Base-by-base conservation (phyloP, 53 echinoderm and acorn worm species). In the Astropecten irregularis region DNA sequence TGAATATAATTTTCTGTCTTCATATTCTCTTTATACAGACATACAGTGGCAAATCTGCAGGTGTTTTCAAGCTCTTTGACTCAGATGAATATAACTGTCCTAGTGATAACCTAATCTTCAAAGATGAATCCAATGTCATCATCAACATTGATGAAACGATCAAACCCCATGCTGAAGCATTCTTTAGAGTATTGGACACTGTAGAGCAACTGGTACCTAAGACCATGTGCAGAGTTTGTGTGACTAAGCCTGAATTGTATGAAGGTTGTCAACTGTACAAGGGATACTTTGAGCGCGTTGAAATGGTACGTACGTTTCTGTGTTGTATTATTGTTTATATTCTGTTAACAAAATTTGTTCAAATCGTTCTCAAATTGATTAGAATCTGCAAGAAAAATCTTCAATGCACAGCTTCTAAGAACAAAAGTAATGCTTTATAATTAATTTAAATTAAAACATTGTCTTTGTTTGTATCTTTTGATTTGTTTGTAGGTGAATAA, bases 171-270 rank as follows among this genome's bases (percentile, higher is more conserved):
- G 92, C 86, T 1, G 32, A 21, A 38, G 10, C 58, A 1, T 76
- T 73, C 58, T 76, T 76, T 25, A 57, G 21, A 0, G 59, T 64
- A 30, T 46, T 85, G 31, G 61, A 72, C 34, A 85, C 83, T 21
- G 52, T 83, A 32, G 69, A 83, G 46, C 30, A 66, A 15, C 79
- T 96, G 56, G 34, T 40, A 6, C 89, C 91, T 73, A 93, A 96
- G 84, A 93, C 93, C 1, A 76, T 89, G 28, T 93, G 91, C 70
- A 91, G 91, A 85, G 82, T 93, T 84, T 93, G 93, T 35, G 89
- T 89, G 62, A 87, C 87, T 56, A 81, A 50, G 3, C 7, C 20
- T 21, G 68, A 40, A 35, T 13, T 57, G 34, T 73, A 60, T 31
- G 36, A 48, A 0, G 38, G 62, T 14, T 71, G 85, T 47, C 23